Conservation (phyloP, 2,888 invertebrate species). For the Drosophila sordidula region DNA sequence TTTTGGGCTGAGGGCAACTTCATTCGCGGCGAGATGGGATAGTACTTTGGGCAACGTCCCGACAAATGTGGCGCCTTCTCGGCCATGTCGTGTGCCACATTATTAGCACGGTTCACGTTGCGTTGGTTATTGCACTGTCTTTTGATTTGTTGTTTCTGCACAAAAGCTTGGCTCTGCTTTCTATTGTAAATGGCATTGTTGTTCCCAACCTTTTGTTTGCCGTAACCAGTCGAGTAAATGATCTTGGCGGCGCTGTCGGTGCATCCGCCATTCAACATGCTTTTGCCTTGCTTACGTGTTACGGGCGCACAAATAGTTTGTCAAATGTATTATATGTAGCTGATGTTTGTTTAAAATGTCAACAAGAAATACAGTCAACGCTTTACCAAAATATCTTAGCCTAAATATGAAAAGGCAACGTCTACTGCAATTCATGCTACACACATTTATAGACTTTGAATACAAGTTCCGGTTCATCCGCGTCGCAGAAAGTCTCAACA, state of each 20-base stretch:
- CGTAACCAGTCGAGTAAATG: neutral
- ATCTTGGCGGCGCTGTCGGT: neutral
- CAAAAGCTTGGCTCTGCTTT: neutral
- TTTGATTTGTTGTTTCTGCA: too few relatives aligned
- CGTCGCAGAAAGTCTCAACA: too few relatives aligned
- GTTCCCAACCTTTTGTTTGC: neutral
- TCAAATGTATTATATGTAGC: neutral
- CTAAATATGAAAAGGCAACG: neutral
- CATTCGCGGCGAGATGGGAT: too few relatives aligned
- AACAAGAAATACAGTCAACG: neutral
- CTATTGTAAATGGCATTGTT: neutral
- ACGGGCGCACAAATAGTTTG: neutral
- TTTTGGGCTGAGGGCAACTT: too few relatives aligned
- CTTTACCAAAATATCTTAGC: neutral
- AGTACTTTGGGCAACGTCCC: too few relatives aligned
- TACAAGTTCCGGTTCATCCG: too few relatives aligned
- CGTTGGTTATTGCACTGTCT: too few relatives aligned
- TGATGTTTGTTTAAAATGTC: neutral
- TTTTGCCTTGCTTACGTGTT: neutral
- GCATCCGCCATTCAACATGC: neutral
- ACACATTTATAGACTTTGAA: neutral
- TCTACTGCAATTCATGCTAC: too few relatives aligned
- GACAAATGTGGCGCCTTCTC: too few relatives aligned
- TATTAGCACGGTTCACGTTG: too few relatives aligned
- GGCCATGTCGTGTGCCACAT: too few relatives aligned